Base-by-base conservation (phyloP, 2,113 vertebrate species). In the Tylochromis polylepis region DNA sequence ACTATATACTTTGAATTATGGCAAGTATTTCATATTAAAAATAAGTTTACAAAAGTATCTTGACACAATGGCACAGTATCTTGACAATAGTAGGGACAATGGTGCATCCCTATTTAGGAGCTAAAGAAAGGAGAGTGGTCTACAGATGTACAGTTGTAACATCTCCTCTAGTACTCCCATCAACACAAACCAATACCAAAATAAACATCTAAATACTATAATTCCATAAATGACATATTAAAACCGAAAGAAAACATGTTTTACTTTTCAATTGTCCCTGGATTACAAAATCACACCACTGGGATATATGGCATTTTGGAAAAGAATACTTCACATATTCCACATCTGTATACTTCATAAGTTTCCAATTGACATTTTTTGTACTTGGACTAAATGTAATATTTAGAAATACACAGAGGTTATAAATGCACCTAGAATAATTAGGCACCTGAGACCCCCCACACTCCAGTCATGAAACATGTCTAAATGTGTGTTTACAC, bases 381-480 rank as follows among this genome's bases (percentile, higher is more conserved):
- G 58, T 83, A 86, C 67, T 85, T 87, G 72, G 67, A 92, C 57
- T 81, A 79, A 87, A 90, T 95, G 91, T 57, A 92, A 88, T 91
- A 83, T 87, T 91, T 93, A 94, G 89, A 95, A 93, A 93, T 93
- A 94, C 86, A 93, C 88, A 92, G 81, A 94, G 77, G 86, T 89
- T 88, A 93, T 80, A 93, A 96, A 95, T 12, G 90, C 86, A 92
- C 93, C 95, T 94, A 91, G 57, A 94, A 95, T 89, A 94, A 84
- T 92, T 89, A 95, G 93, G 94, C 96, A 95, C 94, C 94, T 95
- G 94, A 96, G 95, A 95, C 91, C 77, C 77, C 79, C 88, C 89
- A 89, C 86, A 90, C 91, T 93, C 83, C 91, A 85, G 88, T 92
- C 91, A 89, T 88, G 91, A 95, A 91, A 94, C 86, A 88, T 88